Conservation (phyloP, 2,797 vertebrate species). For the Pseudomugil tenellus region DNA sequence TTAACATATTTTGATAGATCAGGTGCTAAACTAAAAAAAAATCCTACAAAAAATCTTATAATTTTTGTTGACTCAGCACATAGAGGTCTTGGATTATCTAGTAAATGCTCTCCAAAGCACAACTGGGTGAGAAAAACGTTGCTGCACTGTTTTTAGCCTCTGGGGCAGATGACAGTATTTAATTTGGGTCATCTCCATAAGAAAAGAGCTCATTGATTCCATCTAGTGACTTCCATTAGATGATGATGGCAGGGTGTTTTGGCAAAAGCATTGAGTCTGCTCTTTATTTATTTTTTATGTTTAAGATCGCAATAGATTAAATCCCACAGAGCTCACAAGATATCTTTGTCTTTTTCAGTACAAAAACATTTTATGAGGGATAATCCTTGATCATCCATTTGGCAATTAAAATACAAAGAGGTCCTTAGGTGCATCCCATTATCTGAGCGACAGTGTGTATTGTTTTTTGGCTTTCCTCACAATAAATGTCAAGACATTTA, state of each 20-base stretch:
- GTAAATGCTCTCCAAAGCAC: background rate
- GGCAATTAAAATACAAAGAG: constrained; percentile 81
- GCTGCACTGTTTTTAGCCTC: constrained; percentile 53
- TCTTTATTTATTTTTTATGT: too few species aligned
- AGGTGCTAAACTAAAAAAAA: too few species aligned
- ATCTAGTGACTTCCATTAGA: constrained; percentile 76
- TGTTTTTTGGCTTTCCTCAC: constrained; percentile 24
- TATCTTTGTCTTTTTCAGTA: constrained; percentile 81
- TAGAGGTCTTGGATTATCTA: constrained; percentile 9
- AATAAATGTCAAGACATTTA: background rate
- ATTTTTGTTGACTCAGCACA: constrained; percentile 2
- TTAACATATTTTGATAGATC: too few species aligned
- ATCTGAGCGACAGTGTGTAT: constrained; percentile 42
- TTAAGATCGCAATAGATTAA: constrained; percentile 80
- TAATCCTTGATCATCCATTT: constrained; percentile 84
- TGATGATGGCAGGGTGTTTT: constrained; percentile 78
- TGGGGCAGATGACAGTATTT: constrained; percentile 62
- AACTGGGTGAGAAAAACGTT: constrained; percentile 21
- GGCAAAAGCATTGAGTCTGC: constrained; percentile 75
- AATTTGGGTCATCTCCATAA: constrained; percentile 76
- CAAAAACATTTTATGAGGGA: constrained; percentile 86
- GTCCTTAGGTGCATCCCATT: constrained; percentile 52
- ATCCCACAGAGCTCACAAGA: constrained; percentile 82
- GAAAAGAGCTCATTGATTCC: constrained; percentile 77
- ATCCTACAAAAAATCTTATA: background rate